Evolutionary conservation across 2,888 invertebrate genomes (phyloP).

Genomic region (Parochlus steinenii): DNA sequence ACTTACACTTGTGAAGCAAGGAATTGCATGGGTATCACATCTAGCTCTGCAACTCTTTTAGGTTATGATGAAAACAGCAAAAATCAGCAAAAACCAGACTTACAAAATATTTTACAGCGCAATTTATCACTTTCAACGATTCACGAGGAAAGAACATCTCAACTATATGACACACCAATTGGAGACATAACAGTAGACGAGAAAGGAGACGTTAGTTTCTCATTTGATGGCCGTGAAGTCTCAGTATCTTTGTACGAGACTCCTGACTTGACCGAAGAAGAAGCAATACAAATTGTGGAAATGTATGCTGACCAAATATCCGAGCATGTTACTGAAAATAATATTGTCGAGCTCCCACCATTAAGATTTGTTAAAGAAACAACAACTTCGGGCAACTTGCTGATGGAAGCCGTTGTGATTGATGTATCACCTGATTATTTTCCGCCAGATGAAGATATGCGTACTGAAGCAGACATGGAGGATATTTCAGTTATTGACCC

Average conservation of each 20-base stretch:
- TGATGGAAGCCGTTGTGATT: slow-evolving; percentile 84
- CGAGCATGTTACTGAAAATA: slow-evolving; percentile 71
- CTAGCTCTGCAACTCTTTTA: slow-evolving; percentile 72
- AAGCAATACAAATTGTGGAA: slow-evolving; percentile 79
- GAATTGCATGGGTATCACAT: slow-evolving; percentile 81
- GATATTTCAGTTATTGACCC: slow-evolving; percentile 64
- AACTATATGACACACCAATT: slow-evolving; percentile 69
- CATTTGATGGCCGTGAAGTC: slow-evolving; percentile 82
- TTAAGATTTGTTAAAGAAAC: slow-evolving; percentile 78
- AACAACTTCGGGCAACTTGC: slow-evolving; percentile 67
- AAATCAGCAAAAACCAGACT: slow-evolving; percentile 29
- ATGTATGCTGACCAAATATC: slow-evolving; percentile 89
- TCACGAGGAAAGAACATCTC: slow-evolving; percentile 78
- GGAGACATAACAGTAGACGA: slow-evolving; percentile 64
- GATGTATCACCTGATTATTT: slow-evolving; percentile 79
- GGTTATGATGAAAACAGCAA: slow-evolving; percentile 66
- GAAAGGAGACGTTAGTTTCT: slow-evolving; percentile 74
- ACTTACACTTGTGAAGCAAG: slow-evolving; percentile 82
- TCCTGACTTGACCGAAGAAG: slow-evolving; percentile 81
- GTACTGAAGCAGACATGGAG: slow-evolving; percentile 75
- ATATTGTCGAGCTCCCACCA: slow-evolving; percentile 72
- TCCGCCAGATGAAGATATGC: slow-evolving; percentile 57
- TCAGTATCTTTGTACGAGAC: slow-evolving; percentile 84
- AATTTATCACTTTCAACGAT: slow-evolving; percentile 80
- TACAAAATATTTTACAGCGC: slow-evolving; percentile 35